Percentiles rank a stretch among this genome's conserved stretches.
Evolutionary conservation across 1,140 invertebrate genomes (phyloP).

Genomic region (Acromyrmex heyeri): DNA sequence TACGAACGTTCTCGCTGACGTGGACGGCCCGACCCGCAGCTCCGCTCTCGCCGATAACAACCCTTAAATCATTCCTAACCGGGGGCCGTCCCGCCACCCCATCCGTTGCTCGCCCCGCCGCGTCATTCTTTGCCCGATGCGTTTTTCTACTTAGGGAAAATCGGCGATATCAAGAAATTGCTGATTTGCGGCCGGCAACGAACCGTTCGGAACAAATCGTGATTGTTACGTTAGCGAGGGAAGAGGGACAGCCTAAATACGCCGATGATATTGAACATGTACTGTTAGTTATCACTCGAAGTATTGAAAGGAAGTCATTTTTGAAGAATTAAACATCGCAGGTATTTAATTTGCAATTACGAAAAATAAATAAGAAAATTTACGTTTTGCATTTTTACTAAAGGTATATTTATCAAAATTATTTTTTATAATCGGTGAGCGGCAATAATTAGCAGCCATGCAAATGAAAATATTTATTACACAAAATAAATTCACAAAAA

Average conservation of each 20-base stretch:
- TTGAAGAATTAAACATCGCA: background rate
- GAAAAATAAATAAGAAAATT: background rate
- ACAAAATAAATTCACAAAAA: background rate
- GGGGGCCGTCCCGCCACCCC: background rate
- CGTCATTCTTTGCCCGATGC: constrained; percentile 57
- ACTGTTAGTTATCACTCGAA: background rate
- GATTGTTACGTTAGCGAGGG: background rate
- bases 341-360: background rate
- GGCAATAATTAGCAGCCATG: background rate
- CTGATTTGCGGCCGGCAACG: constrained; percentile 45
- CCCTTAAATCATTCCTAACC: constrained; percentile 80
- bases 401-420: background rate
- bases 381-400: background rate
- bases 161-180: constrained; percentile 45
- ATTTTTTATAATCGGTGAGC: background rate
- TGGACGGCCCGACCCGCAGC: constrained; percentile 66
- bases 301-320: background rate
- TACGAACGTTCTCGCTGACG: constrained; percentile 71
- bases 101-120: background rate
- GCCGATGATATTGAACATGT: background rate
- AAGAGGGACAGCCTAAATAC: background rate
- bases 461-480: background rate
- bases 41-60: constrained; percentile 76
- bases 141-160: constrained; percentile 57
- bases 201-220: constrained; percentile 19